Base-by-base conservation (phyloP, 1,140 invertebrate species). In the Ruditapes philippinarum region DNA sequence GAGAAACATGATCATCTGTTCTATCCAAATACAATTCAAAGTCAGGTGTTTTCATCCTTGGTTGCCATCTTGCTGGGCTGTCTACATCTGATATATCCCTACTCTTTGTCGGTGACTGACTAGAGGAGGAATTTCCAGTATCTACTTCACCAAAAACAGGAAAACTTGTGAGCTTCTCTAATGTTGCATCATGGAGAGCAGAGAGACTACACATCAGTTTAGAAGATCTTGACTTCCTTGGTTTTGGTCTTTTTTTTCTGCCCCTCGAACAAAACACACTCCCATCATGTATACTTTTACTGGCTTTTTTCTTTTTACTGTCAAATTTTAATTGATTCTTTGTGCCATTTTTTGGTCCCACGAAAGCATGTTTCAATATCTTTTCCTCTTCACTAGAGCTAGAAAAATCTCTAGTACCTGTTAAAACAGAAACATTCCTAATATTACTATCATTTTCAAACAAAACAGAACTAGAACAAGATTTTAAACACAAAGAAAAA, bases 181-280 rank as follows among this genome's bases (percentile, higher is more conserved):
- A 62, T 11, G 94, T 95, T 3, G 94, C 94, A 92, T 95, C 92
- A 91, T 95, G 94, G 9, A 95, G 81, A 9, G 94, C 81, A 33
- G 93, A 94, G 76, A 95, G 82, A 83, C 93, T 93, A 54, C 91
- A 92, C 89, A 94, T 93, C 38, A 94, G 65, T 76, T 93, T 94
- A 45, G 84, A 80, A 70, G 73, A 36, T 9, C 83, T 89, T 17
- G 80, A 45, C 33, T 57, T 65, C n/a, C n/a, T n/a, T 74, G 49
- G 22, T 7, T 70, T 78, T 36, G 22, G 31, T 89, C 90, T 90
- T 62, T 90, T 91, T 12, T 88, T 54, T 28, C 84, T 90, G 1
- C 49, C 74, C 76, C 88, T 94, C 38, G 91, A 89, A 5, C 92
- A 74, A 87, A 94, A 94, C 14, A 93, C 94, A 31, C 93, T 92